Evolutionary conservation across 2,888 invertebrate species (phyloP), one percentile per base, ranked within the genome.

Genomic region (Tholera decimalis): DNA sequence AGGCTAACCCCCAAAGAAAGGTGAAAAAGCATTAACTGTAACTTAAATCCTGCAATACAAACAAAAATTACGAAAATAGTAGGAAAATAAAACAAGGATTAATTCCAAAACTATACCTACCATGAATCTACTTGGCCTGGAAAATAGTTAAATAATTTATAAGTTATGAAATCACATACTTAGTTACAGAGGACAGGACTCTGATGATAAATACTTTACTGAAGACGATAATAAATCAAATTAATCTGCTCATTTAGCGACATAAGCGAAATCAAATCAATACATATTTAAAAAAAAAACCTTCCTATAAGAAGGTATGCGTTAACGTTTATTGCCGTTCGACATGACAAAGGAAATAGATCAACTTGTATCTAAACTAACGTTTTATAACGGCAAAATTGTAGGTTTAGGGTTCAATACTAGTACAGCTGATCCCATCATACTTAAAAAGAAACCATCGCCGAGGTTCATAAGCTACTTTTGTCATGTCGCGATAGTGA

Each of bases 111-210:
- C 26, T 33, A 47, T 39, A 68, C 20, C 57, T 39, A 65, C 18
- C 47, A 35, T 39, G 30, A 22, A 26, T 58, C 39, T 8, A 13
- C 41, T 0, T 9, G n/a, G 5, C 2, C 9, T 9, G 20, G 37
- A 50, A 33, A 51, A 51, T 58, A 55, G 37, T 47, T 26, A 46
- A 61, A 46, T 49, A 57, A 72, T 59, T 47, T 39, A 35, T 26
- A 58, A 60, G 56, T 50, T n/a, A 50, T 53, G 35, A 51, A 35
- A 47, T 58, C 49, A 58, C 51, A 58, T 46, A 57, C 51, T n/a
- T n/a, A 60, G 43, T 63, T 33, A 58, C 24, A 43, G n/a, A n/a
- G n/a, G n/a, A n/a, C n/a, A n/a, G n/a, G n/a, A n/a, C n/a, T n/a
- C n/a, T n/a, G n/a, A n/a, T n/a, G n/a, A n/a, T n/a, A n/a, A n/a